These are phyloP conservation scores for Tholera decimalis DNA, from an alignment of 2,888 invertebrate species.

Conservation along the genomic window DNA sequence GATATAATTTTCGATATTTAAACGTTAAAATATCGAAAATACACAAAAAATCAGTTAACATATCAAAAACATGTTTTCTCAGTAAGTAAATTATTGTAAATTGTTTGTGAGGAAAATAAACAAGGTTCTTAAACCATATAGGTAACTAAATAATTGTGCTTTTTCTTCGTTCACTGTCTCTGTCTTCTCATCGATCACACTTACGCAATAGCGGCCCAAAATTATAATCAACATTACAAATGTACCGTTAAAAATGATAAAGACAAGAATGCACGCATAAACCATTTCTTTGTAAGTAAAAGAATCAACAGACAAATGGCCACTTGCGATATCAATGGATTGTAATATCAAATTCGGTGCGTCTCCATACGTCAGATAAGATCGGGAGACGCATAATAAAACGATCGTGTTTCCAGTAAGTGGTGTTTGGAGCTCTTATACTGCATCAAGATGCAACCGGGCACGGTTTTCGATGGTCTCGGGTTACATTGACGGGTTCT, in stretches of 20 bases:
- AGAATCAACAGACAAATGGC: constrained; percentile 43
- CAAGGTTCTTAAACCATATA: too few species aligned
- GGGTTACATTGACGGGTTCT: constrained; percentile 72
- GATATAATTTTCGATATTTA: too few species aligned
- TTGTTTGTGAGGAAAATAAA: too few species aligned
- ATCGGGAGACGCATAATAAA: constrained; percentile 77
- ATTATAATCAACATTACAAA: constrained; percentile 6
- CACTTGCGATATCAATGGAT: constrained; percentile 45
- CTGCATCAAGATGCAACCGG: constrained; percentile 78
- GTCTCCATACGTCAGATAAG: constrained; percentile 71
- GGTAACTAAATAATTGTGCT: too few species aligned
- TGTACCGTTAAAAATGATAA: constrained; percentile 30
- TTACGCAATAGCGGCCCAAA: background rate
- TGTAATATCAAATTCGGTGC: constrained; percentile 62
- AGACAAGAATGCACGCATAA: constrained; percentile 34
- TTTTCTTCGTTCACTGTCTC: too few species aligned
- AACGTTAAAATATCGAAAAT: too few species aligned
- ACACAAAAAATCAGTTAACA: too few species aligned
- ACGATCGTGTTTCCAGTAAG: constrained; percentile 78
- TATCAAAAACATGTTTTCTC: too few species aligned
- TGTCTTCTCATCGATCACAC: too few species aligned
- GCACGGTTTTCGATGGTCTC: constrained; percentile 66
- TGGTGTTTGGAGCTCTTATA: constrained; percentile 68
- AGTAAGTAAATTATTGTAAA: too few species aligned
- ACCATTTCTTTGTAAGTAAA: constrained; percentile 41